Base-by-base conservation (phyloP, 2,888 invertebrate genomes). In the Physocephala rufipes region DNA sequence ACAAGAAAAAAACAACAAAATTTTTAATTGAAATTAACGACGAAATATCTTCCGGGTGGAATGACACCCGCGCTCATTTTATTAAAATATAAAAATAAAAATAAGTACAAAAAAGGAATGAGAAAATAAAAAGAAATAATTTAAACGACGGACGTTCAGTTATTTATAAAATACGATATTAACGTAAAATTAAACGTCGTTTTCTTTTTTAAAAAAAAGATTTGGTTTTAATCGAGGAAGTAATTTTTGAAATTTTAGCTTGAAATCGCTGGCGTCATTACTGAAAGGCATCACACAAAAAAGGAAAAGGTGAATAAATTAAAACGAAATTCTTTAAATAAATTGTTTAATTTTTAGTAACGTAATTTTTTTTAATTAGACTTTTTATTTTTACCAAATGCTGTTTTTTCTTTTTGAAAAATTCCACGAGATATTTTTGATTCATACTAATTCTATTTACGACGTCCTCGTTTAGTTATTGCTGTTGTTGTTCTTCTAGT, bases 251-350 rank as follows among this genome's bases (percentile, higher is more conserved):
- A 21, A 7, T 43, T 24, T 28, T 65, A 26, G 53, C 47, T 64
- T 59, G 36, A 74, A 71, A 73, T 67, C 67, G 71, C 71, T 71
- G 71, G 66, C 71, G 68, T 47, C 71, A 55, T 74, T 63, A n/a
- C n/a, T n/a, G n/a, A 43, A 66, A 63, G 74, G 65, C n/a, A 72
- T 64, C 45, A 9, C 58, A 59, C 45, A n/a, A 71, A 70, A 21
- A 24, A 70, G 12, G 67, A 71, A 67, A 45, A 72, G 71, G 71
- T 72, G 71, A 72, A 68, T 62, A 68, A n/a, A n/a, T n/a, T n/a
- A n/a, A n/a, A n/a, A n/a, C n/a, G n/a, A n/a, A n/a, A 67, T 68
- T 66, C 61, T 61, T 70, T 64, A 61, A 71, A 66, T 49, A 65
- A 59, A 36, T 64, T 64, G 47, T 64, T 19, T 16, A 24, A 49